Evolutionary conservation across 2,888 invertebrate species (phyloP).

Genomic region (Hemistola chrysoprasaria): DNA sequence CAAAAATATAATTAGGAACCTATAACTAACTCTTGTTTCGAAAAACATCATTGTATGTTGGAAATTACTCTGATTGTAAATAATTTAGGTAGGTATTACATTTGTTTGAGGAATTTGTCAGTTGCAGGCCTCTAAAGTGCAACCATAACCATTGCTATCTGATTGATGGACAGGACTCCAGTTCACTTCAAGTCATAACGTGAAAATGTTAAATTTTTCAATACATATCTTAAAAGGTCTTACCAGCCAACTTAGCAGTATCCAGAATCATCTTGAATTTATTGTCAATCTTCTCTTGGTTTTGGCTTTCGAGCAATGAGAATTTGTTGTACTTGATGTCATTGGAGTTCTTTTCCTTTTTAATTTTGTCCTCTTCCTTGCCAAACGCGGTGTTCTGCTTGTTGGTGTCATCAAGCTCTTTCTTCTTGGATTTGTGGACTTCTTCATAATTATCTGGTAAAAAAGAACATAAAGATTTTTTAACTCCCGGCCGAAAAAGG

Average conservation of each 20-base stretch:
- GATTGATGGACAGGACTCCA: too few relatives aligned
- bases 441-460: constrained; percentile 58
- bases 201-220: too few relatives aligned
- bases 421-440: constrained; percentile 60
- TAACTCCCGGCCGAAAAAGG: too few relatives aligned
- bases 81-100: too few relatives aligned
- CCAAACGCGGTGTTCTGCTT: constrained; percentile 64
- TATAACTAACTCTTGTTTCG: too few relatives aligned
- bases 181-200: too few relatives aligned
- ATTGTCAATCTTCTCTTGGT: constrained; percentile 70
- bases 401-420: constrained; percentile 64
- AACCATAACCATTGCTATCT: too few relatives aligned
- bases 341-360: constrained; percentile 67
- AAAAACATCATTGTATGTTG: too few relatives aligned
- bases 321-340: constrained; percentile 70
- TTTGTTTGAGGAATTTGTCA: too few relatives aligned
- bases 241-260: constrained; percentile 47
- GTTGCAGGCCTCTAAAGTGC: too few relatives aligned
- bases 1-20: too few relatives aligned
- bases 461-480: constrained; percentile 2
- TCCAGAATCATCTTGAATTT: constrained; percentile 63
- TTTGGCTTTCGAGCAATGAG: constrained; percentile 67
- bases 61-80: too few relatives aligned
- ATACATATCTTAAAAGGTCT: constrained; percentile 3
- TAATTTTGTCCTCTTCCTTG: constrained; percentile 68